Evolutionary conservation across 1,140 invertebrate species (phyloP), one percentile per base, ranked within the genome.

Genomic region (Ephestia elutella): DNA sequence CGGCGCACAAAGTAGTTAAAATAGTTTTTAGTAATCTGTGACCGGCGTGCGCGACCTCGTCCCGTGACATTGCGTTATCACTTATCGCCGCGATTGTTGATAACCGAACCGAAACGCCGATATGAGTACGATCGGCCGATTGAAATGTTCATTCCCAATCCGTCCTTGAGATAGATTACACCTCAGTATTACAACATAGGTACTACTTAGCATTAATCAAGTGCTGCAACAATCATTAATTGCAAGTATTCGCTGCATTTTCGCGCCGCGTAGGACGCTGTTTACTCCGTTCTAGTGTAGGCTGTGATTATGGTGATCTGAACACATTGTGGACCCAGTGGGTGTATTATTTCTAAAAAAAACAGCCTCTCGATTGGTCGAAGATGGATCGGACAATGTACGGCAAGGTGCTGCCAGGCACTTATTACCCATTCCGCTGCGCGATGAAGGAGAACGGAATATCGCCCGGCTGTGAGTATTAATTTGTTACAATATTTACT

Each of bases 381-480:
- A 80, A 77, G 60, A 95, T 96, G 94, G 95, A 96, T 91, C 90
- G 94, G 77, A 94, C 94, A 76, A 95, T 95, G 93, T 96, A 96
- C 78, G 94, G 94, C 59, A 95, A 95, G 87, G 90, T 95, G 63
- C 91, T 93, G 72, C 94, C 93, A 11, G 94, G 93, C 63, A 93
- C 92, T 73, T 93, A 94, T 82, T 93, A 94, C 72, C 95, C 95
- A 19, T 96, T 94, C 80, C 91, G 94, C 80, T 94, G 93, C 77
- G 94, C 94, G 0, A 90, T 93, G 68, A 94, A 89, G 71, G 90
- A 93, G 83, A 94, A 95, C 81, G 93, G 94, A 70, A 94, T 94
- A 63, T 92, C 93, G 67, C 95, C 95, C 65, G 95, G 94, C 90
- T 96, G 94, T 96, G 91, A 95, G 94, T 94, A 82, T 71, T 69